Evolutionary conservation across 2,797 vertebrate species (phyloP).

Genomic region (Babyrousa celebensis): DNA sequence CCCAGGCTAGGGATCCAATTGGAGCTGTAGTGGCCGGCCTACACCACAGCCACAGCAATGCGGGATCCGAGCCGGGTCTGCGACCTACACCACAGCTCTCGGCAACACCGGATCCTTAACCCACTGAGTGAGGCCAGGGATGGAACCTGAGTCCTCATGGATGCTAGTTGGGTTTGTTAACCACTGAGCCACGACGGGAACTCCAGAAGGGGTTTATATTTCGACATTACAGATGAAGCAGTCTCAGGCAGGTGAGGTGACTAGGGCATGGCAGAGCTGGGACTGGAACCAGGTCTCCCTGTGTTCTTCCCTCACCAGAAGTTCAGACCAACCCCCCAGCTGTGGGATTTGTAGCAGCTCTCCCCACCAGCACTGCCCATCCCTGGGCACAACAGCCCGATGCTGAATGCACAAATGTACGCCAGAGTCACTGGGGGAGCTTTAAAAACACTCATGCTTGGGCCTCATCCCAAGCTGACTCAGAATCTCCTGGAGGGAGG

Average conservation of each 20-base stretch:
- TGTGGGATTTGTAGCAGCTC: background rate
- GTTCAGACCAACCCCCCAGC: background rate
- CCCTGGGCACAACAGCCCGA: no score
- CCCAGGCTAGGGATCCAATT: no score
- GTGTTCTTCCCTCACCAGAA: background rate
- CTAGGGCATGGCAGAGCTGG: background rate
- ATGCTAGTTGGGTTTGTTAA: no score
- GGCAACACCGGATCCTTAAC: no score
- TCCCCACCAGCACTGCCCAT: background rate
- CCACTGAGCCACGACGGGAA: no score
- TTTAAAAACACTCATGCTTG: background rate
- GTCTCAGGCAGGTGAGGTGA: background rate
- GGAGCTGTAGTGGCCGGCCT: no score
- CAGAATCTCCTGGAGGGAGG: background rate
- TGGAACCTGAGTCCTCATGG: no score
- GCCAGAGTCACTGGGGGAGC: background rate
- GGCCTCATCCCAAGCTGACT: background rate
- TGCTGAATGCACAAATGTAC: fast-evolving
- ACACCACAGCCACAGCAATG: no score
- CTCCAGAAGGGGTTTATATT: background rate
- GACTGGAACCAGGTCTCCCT: background rate
- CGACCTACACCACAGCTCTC: no score
- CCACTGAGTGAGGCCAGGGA: no score
- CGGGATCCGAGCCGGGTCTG: no score
- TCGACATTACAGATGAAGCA: background rate